Evolutionary conservation across 2,797 vertebrate genomes (phyloP), one percentile per base, ranked within the genome.

Genomic region (Anas flavirostris): DNA sequence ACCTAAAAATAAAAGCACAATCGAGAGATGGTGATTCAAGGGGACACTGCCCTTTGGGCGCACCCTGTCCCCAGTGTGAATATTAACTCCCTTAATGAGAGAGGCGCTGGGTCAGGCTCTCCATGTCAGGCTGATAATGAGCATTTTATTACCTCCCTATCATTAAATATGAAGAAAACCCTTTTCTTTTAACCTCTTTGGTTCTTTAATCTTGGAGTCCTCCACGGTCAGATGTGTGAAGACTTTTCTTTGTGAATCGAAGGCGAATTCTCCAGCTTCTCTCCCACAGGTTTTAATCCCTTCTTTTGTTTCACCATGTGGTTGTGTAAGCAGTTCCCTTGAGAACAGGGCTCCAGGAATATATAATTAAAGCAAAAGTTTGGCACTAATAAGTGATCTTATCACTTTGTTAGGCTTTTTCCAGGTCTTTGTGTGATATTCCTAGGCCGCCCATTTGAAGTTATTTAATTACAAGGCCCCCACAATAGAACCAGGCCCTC

Each of bases 341-440:
- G 95, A 94, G 96, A 96, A 96, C 91, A 81, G 53, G 82, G 91
- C 91, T 88, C 69, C 83, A 72, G 87, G 96, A 96, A 96, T 96
- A 74, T 97, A 94, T 96, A 97, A 97, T 98, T 98, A 98, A 97
- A 97, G 81, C 10, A 44, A 67, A 91, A 60, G 19, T 96, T 97
- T 97, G 96, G 97, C 97, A 94, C 72, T 60, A 96, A 96, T 94
- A 94, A 88, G 92, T 62, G 82, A 96, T 96, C 95, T 97, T 97
- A 96, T 93, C 96, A 89, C 70, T 88, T 91, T 82, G 77, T 78
- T 93, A 90, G 95, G 90, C 93, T 96, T 97, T 97, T 90, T 96
- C 88, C 90, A 95, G 93, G 90, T 74, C 94, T 93, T 96, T 97
- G 94, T 97, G 86, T 86, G 96, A 93, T 93, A 96, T 92, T 94